These are phyloP conservation scores for Ophion obscuratus DNA, from an alignment of 2,888 invertebrate species.

Conservation along the genomic window DNA sequence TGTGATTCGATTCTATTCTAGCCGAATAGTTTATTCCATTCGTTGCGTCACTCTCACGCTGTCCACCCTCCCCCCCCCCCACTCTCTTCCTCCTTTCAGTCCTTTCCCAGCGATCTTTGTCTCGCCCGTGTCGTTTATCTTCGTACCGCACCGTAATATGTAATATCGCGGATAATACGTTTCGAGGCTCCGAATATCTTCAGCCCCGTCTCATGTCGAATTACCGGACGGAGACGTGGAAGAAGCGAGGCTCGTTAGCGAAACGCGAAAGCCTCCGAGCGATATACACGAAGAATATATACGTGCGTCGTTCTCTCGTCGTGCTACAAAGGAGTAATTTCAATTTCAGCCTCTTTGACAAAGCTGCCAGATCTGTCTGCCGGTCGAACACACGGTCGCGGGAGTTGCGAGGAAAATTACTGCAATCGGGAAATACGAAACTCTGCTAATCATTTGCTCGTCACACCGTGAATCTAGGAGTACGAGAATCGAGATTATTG, in stretches of 20 bases:
- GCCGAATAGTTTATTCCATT: slow-evolving; percentile 55
- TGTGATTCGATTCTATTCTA: slow-evolving; percentile 67
- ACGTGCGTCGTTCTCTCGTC: not conserved
- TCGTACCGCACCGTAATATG: not conserved
- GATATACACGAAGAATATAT: not conserved
- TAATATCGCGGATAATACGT: no score
- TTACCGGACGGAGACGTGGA: not conserved
- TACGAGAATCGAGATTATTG: not conserved
- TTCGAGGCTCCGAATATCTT: not conserved
- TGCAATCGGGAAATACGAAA: not conserved
- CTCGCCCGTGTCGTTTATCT: not conserved
- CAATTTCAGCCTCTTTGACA: not conserved
- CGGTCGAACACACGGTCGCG: not conserved
- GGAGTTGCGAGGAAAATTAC: not conserved
- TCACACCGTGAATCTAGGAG: not conserved
- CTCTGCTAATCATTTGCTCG: not conserved
- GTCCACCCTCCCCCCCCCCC: not conserved
- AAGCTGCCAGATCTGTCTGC: not conserved
- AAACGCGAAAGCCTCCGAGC: not conserved
- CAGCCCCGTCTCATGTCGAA: not conserved
- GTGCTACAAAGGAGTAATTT: not conserved
- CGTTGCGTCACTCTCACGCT: slow-evolving; percentile 53
- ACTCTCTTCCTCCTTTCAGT: slow-evolving; percentile 10
- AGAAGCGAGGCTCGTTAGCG: not conserved
- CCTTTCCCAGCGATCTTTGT: not conserved